Base-by-base conservation (phyloP, 1,140 invertebrate genomes). In the Ylistrum balloti region DNA sequence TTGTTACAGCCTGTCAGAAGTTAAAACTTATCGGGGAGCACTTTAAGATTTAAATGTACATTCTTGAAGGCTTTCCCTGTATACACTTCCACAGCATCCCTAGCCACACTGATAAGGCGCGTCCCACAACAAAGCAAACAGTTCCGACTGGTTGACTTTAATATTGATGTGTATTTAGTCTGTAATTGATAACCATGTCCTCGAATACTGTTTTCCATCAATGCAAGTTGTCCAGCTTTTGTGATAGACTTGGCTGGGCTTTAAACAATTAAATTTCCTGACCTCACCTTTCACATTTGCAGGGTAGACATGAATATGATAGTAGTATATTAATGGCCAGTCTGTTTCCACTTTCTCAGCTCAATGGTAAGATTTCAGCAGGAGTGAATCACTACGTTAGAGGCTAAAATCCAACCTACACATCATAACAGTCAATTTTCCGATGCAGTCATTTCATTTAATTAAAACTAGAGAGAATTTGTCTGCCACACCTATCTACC, bases 351-450 rank as follows among this genome's bases (percentile, higher is more conserved):
- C 56, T 28, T 74, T 74, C 56, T 28, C 22, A n/a, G 56, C 56
- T 74, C 22, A n/a, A 28, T 45, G 22, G n/a, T 74, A 74, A 45
- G 41, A 74, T 17, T 74, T n/a, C 22, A 74, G 20, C n/a, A 28
- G 20, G n/a, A 74, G n/a, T 74, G 56, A 74, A 74, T 74, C 56
- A 74, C 20, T 28, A 74, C 22, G 0, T 74, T 74, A n/a, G 3
- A 74, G 56, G n/a, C 56, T 74, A 74, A 28, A 28, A 74, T 45
- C 56, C 9, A n/a, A n/a, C 56, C 17, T 1, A 74, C 56, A 74
- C 56, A 74, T 74, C 56, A 74, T 74, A 74, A 74, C 56, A 74
- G n/a, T 74, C 56, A 74, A 74, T 74, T 74, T 74, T 74, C 56
- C 56, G 56, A 74, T 28, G 22, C 56, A 74, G 56, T 74, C 56